Evolutionary conservation across 2,888 invertebrate species (phyloP).

Genomic region (Bursaphelenchus okinawaensis): DNA sequence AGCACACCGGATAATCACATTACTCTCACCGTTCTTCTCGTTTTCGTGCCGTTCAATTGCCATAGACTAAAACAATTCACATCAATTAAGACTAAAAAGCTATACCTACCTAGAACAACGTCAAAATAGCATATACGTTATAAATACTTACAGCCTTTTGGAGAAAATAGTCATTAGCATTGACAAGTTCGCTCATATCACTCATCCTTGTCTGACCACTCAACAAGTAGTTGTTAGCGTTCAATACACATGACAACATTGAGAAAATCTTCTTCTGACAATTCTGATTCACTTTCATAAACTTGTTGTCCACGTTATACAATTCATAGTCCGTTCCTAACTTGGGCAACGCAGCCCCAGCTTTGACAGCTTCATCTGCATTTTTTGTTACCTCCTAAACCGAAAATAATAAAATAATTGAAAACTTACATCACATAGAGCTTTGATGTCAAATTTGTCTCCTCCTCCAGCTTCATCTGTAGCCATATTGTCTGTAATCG

Average conservation of each 20-base stretch:
- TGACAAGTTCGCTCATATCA: not conserved
- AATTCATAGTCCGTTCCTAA: conserved; percentile 46
- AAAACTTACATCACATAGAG: not conserved
- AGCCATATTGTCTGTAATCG: no score
- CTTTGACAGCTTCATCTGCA: not conserved
- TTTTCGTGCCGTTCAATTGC: not conserved
- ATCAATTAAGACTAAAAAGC: not conserved
- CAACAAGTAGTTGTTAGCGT: not conserved
- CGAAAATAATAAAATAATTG: not conserved
- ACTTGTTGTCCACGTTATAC: conserved; percentile 40
- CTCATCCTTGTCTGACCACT: not conserved
- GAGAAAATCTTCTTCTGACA: not conserved
- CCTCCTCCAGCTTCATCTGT: conserved; percentile 58
- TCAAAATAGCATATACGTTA: no score
- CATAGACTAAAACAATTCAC: not conserved
- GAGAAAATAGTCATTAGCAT: not conserved
- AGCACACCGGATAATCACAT: not conserved
- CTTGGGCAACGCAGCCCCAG: conserved; percentile 13
- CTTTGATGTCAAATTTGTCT: conserved; percentile 41
- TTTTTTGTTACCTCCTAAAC: not conserved
- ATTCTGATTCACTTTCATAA: conserved; percentile 32
- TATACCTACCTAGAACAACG: no score
- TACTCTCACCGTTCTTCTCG: not conserved
- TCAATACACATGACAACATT: not conserved
- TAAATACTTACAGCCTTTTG: not conserved